Conservation (phyloP, 64 coral and sea anemone genomes). For the Catalaphyllia jardinei region DNA sequence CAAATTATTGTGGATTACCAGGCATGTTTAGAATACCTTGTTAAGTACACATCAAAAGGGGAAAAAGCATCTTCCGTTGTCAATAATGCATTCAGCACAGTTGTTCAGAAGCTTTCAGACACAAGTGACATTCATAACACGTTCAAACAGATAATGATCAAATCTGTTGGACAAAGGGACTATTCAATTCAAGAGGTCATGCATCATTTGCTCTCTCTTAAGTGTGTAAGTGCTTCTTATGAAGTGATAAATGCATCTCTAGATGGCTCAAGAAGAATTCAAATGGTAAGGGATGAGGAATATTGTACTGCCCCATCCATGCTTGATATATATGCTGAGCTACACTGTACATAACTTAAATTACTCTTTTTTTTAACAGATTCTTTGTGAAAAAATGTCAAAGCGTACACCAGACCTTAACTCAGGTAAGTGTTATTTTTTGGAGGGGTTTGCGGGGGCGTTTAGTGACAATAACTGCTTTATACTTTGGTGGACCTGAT, state of each 20-base stretch:
- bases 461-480: constrained; percentile 40
- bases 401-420: constrained; percentile 19
- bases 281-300: too few species aligned
- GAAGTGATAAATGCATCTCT: too few species aligned
- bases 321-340: too few species aligned
- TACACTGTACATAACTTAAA: constrained; percentile 6
- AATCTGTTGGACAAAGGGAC: not conserved
- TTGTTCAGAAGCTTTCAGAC: not conserved
- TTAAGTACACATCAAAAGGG: constrained; percentile 34
- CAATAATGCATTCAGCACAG: constrained; percentile 24
- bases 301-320: too few species aligned
- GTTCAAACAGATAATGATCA: not conserved
- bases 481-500: not conserved
- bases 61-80: constrained; percentile 34
- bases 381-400: constrained; percentile 27
- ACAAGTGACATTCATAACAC: not conserved
- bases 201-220: too few species aligned
- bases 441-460: not conserved
- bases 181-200: too few species aligned
- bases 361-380: constrained; percentile 2
- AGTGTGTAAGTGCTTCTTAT: too few species aligned
- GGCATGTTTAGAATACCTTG: not conserved
- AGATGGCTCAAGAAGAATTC: too few species aligned
- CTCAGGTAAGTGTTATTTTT: constrained; percentile 22
- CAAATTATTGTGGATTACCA: too few species aligned